These are phyloP conservation scores for Theocolax elegans DNA, from an alignment of 1,140 invertebrate genomes.

Conservation along the genomic window DNA sequence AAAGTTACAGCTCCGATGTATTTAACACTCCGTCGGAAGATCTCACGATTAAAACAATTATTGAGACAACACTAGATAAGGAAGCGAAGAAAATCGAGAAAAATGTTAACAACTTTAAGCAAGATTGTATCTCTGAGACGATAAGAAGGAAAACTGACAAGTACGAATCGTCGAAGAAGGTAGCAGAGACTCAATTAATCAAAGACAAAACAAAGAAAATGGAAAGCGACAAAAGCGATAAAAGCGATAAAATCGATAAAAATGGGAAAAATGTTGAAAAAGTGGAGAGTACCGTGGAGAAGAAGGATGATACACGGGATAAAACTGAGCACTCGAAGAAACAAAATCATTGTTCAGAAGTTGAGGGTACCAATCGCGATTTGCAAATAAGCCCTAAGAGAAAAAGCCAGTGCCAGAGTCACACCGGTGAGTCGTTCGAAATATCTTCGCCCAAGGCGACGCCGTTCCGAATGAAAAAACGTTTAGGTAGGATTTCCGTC, in stretches of 20 bases:
- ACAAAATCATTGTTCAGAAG: conserved; percentile 50
- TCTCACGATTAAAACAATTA: conserved; percentile 25
- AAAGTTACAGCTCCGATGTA: conserved; percentile 59
- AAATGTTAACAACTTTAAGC: neutral
- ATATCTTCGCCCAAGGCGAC: conserved; percentile 62
- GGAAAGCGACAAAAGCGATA: neutral
- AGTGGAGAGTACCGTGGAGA: neutral
- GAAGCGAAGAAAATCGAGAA: conserved; percentile 19
- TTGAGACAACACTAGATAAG: neutral
- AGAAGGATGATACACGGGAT: neutral
- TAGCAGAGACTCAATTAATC: neutral
- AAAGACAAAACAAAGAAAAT: neutral
- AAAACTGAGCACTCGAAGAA: conserved; percentile 15
- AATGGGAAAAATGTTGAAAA: conserved; percentile 15
- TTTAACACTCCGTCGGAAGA: conserved; percentile 53
- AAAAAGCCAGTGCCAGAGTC: conserved; percentile 43
- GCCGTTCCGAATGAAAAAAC: conserved; percentile 62
- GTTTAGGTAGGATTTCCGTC: conserved; percentile 61
- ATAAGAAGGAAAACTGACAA: too few species aligned
- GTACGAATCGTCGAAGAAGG: neutral
- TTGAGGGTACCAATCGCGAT: conserved; percentile 59
- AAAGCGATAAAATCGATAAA: neutral
- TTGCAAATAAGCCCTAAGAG: conserved; percentile 39
- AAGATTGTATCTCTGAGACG: neutral
- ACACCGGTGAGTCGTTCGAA: conserved; percentile 60